Base-by-base conservation (phyloP, 30 jellyfish, hydroid and myxozoan genomes). In the Rhopilema esculentum region DNA sequence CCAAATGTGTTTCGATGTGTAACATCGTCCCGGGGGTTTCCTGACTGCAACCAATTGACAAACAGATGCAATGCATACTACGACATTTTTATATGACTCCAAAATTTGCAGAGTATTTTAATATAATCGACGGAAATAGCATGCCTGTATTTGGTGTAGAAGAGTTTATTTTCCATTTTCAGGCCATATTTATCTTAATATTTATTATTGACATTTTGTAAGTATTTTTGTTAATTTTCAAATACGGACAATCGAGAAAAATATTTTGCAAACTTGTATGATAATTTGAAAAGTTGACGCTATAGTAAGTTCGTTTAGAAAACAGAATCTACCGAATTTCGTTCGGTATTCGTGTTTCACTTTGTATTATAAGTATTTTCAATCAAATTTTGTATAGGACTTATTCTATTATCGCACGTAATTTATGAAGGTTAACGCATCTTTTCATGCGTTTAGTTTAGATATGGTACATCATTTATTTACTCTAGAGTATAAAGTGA, bases 191-290 rank as follows among this genome's bases (percentile, higher is more conserved):
- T 89, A 89, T 89, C 93, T 40, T 89, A 89, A 71, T 89, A 89
- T 89, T 89, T 89, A 85, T 85, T 85, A 89, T 89, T 85, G 93
- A 89, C 97, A 77, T 89, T 88, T 81, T 89, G 93, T 89, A 89
- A 88, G 90, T 88, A 88, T 80, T 88, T 84, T 88, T 72, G 91
- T 88, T 79, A 88, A 79, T 88, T 88, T 80, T 62, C 88, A 88
- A 88, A 76, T 88, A 28, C 83, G 85, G 89, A 88, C 91, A 80
- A 88, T 88, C 97, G 71, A 85, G 94, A 85, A 73, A 48, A 73
- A 62, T 79, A 79, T 79, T 79, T 79, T 80, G 82, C 82, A 71
- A 78, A 85, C 78, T 72, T 85, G 94, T 85, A 85, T 85, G 88
- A 85, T 85, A 85, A 72, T 82, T 85, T 73, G 94, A 57, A 63